These are phyloP conservation scores for Elephantulus edwardii DNA, from an alignment of 2,113 vertebrate genomes.

Conservation along the genomic window DNA sequence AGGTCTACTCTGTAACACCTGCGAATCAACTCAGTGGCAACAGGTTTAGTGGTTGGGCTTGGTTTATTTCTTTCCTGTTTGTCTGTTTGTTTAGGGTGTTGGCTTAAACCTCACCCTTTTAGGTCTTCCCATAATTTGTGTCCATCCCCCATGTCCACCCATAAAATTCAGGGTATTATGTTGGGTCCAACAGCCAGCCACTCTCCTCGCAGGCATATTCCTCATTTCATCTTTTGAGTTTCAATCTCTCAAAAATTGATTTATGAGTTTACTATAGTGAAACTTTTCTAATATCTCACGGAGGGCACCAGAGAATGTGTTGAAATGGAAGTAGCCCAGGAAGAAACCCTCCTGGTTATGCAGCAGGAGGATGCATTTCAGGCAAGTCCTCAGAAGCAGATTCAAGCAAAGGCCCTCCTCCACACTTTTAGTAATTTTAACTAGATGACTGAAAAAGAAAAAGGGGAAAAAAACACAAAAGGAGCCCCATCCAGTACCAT, in stretches of 20 bases:
- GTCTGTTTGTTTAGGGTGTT: not conserved
- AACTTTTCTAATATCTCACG: not conserved
- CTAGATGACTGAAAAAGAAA: not conserved
- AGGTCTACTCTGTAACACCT: not conserved
- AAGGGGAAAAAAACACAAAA: constrained; percentile 32
- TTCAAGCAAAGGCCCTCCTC: not conserved
- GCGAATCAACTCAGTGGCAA: not conserved
- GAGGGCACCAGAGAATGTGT: not conserved
- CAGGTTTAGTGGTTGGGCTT: not conserved
- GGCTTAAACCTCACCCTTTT: not conserved
- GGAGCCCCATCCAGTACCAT: constrained; percentile 22
- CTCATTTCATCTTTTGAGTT: not conserved
- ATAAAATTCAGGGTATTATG: not conserved
- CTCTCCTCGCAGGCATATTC: not conserved
- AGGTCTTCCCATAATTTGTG: not conserved
- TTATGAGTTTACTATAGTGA: not conserved
- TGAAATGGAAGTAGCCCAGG: not conserved
- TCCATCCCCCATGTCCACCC: not conserved
- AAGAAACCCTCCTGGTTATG: not conserved
- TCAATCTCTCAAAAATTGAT: not conserved
- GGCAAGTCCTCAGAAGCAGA: not conserved
- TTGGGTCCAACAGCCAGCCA: not conserved
- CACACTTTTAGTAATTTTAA: constrained; percentile 32
- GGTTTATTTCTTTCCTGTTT: not conserved
- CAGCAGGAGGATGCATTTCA: not conserved